A percentile compares a stretch with the other conserved stretches of the same genome.
Evolutionary conservation across 2,113 vertebrate species (phyloP).

Genomic region (Ailurus styani): DNA sequence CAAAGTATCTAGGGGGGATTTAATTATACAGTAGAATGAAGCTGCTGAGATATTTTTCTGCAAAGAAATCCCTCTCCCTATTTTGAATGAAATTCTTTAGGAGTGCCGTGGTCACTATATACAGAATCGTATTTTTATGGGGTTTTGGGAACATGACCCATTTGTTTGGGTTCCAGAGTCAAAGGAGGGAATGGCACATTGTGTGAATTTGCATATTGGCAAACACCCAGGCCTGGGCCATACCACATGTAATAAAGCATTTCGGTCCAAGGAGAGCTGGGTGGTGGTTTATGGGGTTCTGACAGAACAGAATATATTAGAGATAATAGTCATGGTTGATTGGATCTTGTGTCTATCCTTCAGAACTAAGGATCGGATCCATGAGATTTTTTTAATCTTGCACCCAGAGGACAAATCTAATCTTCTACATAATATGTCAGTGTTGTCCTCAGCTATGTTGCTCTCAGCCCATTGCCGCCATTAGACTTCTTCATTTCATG

Average conservation of each 20-base stretch:
- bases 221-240: background rate
- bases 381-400: background rate
- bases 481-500: background rate
- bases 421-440: fast-evolving
- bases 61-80: conserved; percentile 45
- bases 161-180: conserved; percentile 55
- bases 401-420: background rate
- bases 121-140: conserved; percentile 8
- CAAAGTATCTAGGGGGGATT: conserved; percentile 30
- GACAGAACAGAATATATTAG: background rate
- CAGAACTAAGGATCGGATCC: background rate
- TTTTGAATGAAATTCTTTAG: conserved; percentile 55
- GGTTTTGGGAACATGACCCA: conserved; percentile 38
- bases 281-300: background rate
- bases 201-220: conserved; percentile 7
- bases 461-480: background rate
- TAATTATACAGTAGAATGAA: conserved; percentile 66
- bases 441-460: fast-evolving
- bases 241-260: background rate
- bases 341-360: background rate
- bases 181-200: conserved; percentile 45
- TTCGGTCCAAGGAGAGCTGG: background rate
- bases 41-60: conserved; percentile 52
- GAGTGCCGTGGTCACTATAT: background rate
- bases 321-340: background rate